Evolutionary conservation across 2,888 invertebrate species (phyloP).

Genomic region (Camptogramma bilineatum): DNA sequence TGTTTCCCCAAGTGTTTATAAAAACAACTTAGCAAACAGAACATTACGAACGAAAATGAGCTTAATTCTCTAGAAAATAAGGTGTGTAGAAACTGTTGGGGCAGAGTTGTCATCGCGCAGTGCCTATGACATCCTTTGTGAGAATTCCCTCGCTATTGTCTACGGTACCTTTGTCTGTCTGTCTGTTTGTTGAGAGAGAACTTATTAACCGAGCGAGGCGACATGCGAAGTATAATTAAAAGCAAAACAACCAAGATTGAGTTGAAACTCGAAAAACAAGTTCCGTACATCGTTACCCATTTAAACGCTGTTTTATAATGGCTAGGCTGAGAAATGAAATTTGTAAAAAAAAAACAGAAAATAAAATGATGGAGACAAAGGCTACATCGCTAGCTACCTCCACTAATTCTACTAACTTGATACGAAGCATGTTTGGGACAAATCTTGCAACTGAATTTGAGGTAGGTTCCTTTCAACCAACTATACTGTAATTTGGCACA

Average conservation of each 20-base stretch:
- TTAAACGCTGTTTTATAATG: not conserved
- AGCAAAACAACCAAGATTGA: conserved; percentile 38
- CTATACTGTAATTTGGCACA: no score
- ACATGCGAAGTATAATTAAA: conserved; percentile 63
- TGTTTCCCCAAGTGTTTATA: conserved; percentile 54
- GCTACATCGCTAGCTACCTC: no score
- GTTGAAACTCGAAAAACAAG: not conserved
- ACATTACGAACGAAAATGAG: conserved; percentile 38
- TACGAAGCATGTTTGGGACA: no score
- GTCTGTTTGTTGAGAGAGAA: conserved; percentile 51
- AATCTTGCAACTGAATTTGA: no score
- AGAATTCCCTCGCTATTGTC: conserved; percentile 55
- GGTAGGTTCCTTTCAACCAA: no score
- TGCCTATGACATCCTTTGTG: conserved; percentile 67
- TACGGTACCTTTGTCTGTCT: conserved; percentile 61
- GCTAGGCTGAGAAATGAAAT: not conserved
- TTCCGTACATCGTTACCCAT: not conserved
- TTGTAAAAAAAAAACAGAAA: no score
- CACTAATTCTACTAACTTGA: no score
- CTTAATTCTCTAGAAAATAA: conserved; percentile 36
- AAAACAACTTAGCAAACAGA: conserved; percentile 35
- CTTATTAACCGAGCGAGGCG: conserved; percentile 57
- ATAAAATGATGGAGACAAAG: no score
- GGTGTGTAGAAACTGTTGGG: conserved; percentile 36
- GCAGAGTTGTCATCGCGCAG: conserved; percentile 40